Conservation (phyloP, 1,140 invertebrate species). For the Nephila pilipes region DNA sequence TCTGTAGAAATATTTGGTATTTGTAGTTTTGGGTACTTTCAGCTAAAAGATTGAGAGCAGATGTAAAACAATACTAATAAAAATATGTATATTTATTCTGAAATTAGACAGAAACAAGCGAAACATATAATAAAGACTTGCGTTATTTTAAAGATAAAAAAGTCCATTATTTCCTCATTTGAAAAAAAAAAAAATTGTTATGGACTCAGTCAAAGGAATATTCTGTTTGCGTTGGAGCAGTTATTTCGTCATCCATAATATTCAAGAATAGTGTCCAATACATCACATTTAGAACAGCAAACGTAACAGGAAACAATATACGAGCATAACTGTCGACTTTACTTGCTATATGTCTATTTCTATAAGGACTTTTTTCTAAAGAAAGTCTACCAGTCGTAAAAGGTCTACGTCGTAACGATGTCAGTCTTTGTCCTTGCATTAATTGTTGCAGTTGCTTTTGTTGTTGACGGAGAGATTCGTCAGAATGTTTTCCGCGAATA, state of each 20-base stretch:
- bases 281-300: conserved; percentile 82
- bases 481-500: conserved; percentile 7
- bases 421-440: conserved; percentile 46
- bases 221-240: neutral
- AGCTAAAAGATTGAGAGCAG: too few species aligned
- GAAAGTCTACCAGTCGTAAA: conserved; percentile 62
- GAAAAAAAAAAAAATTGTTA: neutral
- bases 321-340: conserved; percentile 83
- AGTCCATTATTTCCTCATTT: neutral
- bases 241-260: conserved; percentile 77
- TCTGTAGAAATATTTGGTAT: too few species aligned
- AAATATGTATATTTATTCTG: conserved; percentile 17
- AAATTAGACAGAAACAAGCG: neutral
- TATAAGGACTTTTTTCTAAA: conserved; percentile 67
- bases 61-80: neutral
- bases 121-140: conserved; percentile 1
- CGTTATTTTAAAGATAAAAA: neutral
- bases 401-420: conserved; percentile 41
- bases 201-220: neutral
- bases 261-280: conserved; percentile 83
- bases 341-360: conserved; percentile 78
- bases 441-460: conserved; percentile 65
- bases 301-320: conserved; percentile 83
- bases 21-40: too few species aligned
- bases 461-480: conserved; percentile 52